Percentiles rank a stretch among this genome's conserved stretches.
Conservation (phyloP, 2,113 vertebrate species). For the Nesoenas mayeri region DNA sequence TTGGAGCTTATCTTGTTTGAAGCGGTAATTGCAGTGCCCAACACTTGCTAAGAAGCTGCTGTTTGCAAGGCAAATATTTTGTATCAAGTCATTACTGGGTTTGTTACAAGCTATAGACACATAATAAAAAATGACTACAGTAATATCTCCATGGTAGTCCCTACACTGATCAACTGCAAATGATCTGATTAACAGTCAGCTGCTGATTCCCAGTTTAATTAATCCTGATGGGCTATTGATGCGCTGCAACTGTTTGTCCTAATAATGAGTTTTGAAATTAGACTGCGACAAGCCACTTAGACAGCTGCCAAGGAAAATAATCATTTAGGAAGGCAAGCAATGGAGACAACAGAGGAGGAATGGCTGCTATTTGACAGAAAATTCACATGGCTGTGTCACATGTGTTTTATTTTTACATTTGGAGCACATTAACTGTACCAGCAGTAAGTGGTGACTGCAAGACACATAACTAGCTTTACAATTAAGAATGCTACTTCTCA, state of each 20-base stretch:
- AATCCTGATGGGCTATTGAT: conserved; percentile 98
- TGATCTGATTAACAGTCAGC: conserved; percentile 90
- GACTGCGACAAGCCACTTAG: conserved; percentile 88
- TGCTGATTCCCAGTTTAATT: conserved; percentile 95
- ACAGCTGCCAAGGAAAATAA: conserved; percentile 85
- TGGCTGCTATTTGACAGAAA: conserved; percentile 73
- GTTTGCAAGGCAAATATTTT: conserved; percentile 51
- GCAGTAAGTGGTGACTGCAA: conserved; percentile 69
- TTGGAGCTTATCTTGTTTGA: conserved; percentile 13
- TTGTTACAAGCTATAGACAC: background rate
- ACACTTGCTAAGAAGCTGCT: conserved; percentile 28
- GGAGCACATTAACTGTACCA: conserved; percentile 70
- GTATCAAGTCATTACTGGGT: conserved; percentile 5
- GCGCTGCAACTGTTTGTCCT: conserved; percentile 92
- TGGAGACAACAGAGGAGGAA: conserved; percentile 72
- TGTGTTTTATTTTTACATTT: conserved; percentile 75
- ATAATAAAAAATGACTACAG: conserved; percentile 56
- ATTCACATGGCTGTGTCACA: conserved; percentile 77
- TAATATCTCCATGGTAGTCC: conserved; percentile 76
- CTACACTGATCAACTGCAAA: conserved; percentile 82
- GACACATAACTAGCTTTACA: conserved; percentile 68
- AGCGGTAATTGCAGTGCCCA: background rate
- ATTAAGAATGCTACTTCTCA: conserved; percentile 76
- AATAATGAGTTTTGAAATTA: conserved; percentile 97
- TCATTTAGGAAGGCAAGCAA: conserved; percentile 71